Evolutionary conservation across 1,140 invertebrate genomes (phyloP).

Genomic region (Paraescarpia echinospica): DNA sequence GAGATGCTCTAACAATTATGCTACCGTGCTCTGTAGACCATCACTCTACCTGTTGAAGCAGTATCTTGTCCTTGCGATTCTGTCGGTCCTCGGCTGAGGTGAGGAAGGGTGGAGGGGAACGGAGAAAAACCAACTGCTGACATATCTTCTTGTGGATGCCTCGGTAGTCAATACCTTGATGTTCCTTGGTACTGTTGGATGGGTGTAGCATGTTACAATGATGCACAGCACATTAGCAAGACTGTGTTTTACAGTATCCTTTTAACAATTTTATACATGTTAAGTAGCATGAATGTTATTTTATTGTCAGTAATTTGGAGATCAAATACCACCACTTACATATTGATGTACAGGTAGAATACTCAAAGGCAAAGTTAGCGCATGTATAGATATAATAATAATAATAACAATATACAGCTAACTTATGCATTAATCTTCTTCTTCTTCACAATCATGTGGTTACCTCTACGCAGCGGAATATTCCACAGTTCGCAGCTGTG

Average conservation of each 20-base stretch:
- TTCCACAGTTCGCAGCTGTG: too few species aligned
- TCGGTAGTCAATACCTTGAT: conserved; percentile 57
- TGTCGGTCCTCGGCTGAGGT: conserved; percentile 56
- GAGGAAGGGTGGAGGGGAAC: conserved; percentile 53
- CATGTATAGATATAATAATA: too few species aligned
- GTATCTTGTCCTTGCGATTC: conserved; percentile 34
- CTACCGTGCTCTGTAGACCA: neutral
- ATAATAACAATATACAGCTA: too few species aligned
- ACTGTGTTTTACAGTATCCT: too few species aligned
- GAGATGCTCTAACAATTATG: too few species aligned
- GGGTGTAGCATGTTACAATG: neutral
- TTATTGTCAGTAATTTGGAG: neutral
- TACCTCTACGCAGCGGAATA: too few species aligned
- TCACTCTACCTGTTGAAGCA: conserved; percentile 33
- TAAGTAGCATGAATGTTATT: neutral
- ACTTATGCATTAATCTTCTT: too few species aligned
- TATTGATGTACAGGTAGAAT: neutral
- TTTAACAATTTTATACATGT: neutral
- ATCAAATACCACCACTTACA: neutral
- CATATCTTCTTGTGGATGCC: conserved; percentile 60
- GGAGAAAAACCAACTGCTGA: conserved; percentile 46
- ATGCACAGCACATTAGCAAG: neutral
- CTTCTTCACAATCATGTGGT: too few species aligned
- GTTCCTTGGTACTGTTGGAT: conserved; percentile 53
- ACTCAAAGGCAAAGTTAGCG: neutral